These are phyloP conservation scores for Drosophila nr. fundita DNA, from an alignment of 2,888 invertebrate genomes.

Conservation along the genomic window DNA sequence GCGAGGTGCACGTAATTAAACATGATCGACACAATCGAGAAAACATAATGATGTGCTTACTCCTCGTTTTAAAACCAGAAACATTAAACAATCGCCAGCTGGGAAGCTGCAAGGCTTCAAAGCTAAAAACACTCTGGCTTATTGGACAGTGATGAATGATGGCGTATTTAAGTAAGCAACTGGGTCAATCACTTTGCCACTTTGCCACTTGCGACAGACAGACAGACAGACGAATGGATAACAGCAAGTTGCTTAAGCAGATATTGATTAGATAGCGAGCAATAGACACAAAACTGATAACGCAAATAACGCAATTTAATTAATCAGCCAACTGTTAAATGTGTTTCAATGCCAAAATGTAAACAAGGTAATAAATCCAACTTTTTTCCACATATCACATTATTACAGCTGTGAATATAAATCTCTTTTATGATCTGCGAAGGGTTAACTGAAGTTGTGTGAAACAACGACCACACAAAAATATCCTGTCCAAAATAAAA, in stretches of 20 bases:
- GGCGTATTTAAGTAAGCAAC: slow-evolving; percentile 13
- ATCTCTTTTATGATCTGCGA: not conserved
- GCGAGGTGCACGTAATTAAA: slow-evolving; percentile 61
- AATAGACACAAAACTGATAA: not conserved
- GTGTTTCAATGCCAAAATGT: not conserved
- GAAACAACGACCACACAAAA: not conserved
- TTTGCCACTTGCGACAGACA: not conserved
- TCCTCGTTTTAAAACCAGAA: slow-evolving; percentile 19
- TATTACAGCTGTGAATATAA: not conserved
- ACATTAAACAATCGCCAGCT: slow-evolving; percentile 9
- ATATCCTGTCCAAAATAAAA: not conserved
- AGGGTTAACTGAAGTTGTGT: not conserved
- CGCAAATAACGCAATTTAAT: not conserved
- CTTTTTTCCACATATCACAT: not conserved
- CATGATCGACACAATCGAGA: slow-evolving; percentile 58
- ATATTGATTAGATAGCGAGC: slow-evolving; percentile 3
- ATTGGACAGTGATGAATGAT: slow-evolving; percentile 50
- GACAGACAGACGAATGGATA: not conserved
- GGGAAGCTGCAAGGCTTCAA: slow-evolving; percentile 1
- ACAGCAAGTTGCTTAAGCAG: slow-evolving; percentile 17
- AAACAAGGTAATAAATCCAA: not conserved
- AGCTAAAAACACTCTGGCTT: slow-evolving; percentile 38
- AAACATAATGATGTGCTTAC: slow-evolving; percentile 61
- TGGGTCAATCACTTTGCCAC: slow-evolving; percentile 37
- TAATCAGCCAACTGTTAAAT: not conserved